Conservation (phyloP, 2,797 vertebrate genomes). For the Molothrus ater region DNA sequence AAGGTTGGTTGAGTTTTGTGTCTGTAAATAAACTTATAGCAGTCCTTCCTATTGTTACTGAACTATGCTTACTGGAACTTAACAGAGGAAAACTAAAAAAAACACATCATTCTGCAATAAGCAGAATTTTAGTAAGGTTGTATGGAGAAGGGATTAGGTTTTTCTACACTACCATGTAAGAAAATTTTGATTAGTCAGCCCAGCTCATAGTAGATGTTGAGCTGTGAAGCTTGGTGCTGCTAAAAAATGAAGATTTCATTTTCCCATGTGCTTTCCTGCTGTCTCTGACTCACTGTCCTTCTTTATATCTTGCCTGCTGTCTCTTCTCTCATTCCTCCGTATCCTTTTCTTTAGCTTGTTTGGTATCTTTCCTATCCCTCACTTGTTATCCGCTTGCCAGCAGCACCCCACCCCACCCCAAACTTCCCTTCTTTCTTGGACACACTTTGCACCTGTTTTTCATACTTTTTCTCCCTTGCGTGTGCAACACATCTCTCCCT, state of each 20-base stretch:
- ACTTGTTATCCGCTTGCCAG: neutral
- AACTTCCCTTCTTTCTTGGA: neutral
- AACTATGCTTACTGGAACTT: neutral
- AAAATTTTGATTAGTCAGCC: neutral
- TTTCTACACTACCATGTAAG: neutral
- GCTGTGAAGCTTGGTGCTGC: neutral
- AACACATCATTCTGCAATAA: neutral
- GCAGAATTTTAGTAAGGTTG: neutral
- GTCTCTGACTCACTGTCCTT: neutral
- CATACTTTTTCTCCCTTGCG: neutral
- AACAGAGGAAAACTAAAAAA: neutral
- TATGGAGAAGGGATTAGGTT: neutral
- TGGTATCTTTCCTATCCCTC: neutral
- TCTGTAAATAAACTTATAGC: neutral
- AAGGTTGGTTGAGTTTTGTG: neutral
- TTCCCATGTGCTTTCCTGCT: neutral
- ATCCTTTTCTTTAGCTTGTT: neutral
- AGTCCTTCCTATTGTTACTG: neutral
- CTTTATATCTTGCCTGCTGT: neutral
- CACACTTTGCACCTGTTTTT: neutral
- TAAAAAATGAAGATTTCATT: neutral
- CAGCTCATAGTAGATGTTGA: neutral
- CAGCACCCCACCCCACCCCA: accelerated
- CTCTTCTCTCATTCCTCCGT: neutral
- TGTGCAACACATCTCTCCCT: neutral